phyloP scores from a whole-genome alignment of 2,113 vertebrate species.

The Kryptolebias marmoratus region DNA sequence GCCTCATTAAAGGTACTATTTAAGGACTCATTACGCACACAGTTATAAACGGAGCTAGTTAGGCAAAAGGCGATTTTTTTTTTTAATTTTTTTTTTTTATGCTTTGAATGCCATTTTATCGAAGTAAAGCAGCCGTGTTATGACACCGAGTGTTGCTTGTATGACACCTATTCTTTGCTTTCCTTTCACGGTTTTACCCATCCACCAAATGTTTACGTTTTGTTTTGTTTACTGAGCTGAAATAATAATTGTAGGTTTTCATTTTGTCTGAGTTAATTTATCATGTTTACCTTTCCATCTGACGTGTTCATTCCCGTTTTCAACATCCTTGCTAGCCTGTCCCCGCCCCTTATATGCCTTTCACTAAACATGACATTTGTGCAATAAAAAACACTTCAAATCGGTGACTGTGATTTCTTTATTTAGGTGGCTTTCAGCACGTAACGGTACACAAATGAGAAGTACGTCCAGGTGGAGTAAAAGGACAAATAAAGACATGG shows the following conservation, averaged over 20 bases:
- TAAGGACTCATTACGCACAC: background rate
- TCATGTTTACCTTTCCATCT: background rate
- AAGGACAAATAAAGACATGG: constrained; percentile 10
- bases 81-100: background rate
- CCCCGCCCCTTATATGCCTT: constrained; percentile 24
- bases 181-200: background rate
- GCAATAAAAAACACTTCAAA: constrained; percentile 77
- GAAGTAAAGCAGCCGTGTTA: background rate
- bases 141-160: constrained; percentile 58
- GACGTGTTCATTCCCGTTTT: constrained; percentile 27
- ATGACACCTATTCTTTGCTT: background rate
- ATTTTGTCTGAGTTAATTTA: constrained; percentile 12
- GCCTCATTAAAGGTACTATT: background rate
- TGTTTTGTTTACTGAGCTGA: background rate
- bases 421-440: constrained; percentile 3
- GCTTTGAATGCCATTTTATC: background rate
- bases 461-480: constrained; percentile 27
- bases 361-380: constrained; percentile 70
- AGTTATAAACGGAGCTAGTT: background rate
- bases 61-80: no score
- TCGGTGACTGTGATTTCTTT: constrained; percentile 17
- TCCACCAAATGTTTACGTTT: background rate
- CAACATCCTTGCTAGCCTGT: constrained; percentile 22
- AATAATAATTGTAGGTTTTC: constrained; percentile 2
- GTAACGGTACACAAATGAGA: constrained; percentile 27